Conservation (phyloP, 2,113 vertebrate species). For the Struthio camelus region DNA sequence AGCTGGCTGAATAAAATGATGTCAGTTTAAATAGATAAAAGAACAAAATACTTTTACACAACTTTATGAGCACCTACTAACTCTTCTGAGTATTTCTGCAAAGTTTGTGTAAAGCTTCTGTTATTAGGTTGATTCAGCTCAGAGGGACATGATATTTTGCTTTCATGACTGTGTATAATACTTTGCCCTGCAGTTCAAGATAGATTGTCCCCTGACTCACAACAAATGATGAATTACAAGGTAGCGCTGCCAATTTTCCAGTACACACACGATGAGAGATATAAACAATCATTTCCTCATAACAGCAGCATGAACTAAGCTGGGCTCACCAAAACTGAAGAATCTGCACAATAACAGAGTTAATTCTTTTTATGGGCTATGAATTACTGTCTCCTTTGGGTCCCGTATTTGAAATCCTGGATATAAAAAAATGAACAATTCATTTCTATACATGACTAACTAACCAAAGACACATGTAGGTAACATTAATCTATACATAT, state of each 20-base stretch:
- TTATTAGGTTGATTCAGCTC: neutral
- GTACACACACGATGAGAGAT: constrained; percentile 30
- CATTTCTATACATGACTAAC: neutral
- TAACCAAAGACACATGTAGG: neutral
- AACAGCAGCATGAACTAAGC: constrained; percentile 21
- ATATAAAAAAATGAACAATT: neutral
- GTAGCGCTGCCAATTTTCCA: constrained; percentile 52
- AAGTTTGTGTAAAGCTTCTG: neutral
- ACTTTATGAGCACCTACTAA: neutral
- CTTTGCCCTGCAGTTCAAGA: constrained; percentile 27
- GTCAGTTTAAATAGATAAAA: neutral
- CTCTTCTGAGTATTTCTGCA: neutral
- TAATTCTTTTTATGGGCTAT: neutral
- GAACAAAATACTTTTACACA: neutral
- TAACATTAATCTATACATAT: neutral
- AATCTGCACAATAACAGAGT: neutral
- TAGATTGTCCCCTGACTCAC: constrained; percentile 34
- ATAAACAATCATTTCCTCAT: constrained; percentile 58
- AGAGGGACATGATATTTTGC: neutral
- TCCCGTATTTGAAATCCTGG: neutral
- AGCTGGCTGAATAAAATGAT: neutral
- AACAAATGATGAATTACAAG: constrained; percentile 41
- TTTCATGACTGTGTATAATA: neutral
- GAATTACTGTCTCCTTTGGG: neutral
- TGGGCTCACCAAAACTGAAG: neutral